phyloP scores from a whole-genome alignment of 2,113 vertebrate species.

The Cephalopholis sonnerati region DNA sequence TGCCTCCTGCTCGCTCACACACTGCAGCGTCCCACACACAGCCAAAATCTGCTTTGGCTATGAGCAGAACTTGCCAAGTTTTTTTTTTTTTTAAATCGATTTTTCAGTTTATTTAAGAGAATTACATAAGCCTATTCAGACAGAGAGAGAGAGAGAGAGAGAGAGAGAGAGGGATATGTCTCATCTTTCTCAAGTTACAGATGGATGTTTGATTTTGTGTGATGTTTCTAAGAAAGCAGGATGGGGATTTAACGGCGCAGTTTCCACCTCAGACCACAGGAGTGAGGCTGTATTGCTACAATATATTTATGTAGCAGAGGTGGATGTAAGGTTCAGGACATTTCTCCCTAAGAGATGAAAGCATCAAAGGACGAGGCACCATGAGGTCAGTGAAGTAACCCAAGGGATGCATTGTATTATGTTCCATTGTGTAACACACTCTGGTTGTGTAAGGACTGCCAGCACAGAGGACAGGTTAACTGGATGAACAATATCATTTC shows the following conservation, averaged over 20 bases:
- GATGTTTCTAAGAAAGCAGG: conserved; percentile 37
- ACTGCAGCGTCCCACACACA: neutral
- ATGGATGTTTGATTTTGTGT: conserved; percentile 25
- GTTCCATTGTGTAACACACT: conserved; percentile 39
- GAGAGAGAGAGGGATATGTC: neutral
- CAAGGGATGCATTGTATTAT: conserved; percentile 16
- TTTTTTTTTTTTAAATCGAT: neutral
- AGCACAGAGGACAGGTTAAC: neutral
- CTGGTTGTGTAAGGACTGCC: conserved; percentile 24
- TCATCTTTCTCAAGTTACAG: conserved; percentile 10
- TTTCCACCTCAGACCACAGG: conserved; percentile 32
- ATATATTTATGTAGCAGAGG: conserved; percentile 51
- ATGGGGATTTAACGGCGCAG: conserved; percentile 20
- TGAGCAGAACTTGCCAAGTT: neutral
- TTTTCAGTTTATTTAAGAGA: conserved; percentile 25
- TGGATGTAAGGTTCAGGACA: conserved; percentile 49
- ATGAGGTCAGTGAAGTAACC: conserved; percentile 20
- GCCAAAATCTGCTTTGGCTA: neutral
- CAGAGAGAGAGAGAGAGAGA: conserved; percentile 10
- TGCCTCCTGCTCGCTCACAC: neutral
- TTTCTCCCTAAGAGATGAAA: conserved; percentile 48
- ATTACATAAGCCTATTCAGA: conserved; percentile 10
- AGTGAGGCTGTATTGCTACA: conserved; percentile 21
- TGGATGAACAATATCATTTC: neutral
- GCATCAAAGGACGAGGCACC: conserved; percentile 32